phyloP scores from a whole-genome alignment of 1,140 invertebrate genomes.

The Pristionchus pacificus region DNA sequence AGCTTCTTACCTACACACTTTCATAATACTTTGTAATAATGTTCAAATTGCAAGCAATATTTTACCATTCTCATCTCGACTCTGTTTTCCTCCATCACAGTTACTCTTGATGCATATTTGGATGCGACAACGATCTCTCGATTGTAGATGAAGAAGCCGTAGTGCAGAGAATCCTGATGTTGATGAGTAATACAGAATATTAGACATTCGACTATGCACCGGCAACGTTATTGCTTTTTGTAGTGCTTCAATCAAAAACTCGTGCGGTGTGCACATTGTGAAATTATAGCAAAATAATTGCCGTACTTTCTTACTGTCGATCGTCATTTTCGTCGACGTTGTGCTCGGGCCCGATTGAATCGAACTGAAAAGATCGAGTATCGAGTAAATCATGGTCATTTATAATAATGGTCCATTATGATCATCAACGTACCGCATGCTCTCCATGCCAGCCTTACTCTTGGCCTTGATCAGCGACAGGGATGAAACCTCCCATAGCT shows the following conservation, averaged over 20 bases:
- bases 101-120: constrained; percentile 21
- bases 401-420: neutral
- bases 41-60: too few species aligned
- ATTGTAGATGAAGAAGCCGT: constrained; percentile 43
- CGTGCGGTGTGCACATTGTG: neutral
- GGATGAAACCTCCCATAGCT: constrained; percentile 23
- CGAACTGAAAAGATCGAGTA: neutral
- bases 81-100: constrained; percentile 13
- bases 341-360: constrained; percentile 20
- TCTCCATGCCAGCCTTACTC: constrained; percentile 10
- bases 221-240: constrained; percentile 2
- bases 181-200: constrained; percentile 13
- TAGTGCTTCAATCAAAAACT: neutral
- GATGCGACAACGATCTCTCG: constrained; percentile 44
- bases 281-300: neutral
- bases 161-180: constrained; percentile 15
- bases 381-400: too few species aligned
- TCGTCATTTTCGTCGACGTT: constrained; percentile 22
- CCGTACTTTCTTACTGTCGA: constrained; percentile 14
- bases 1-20: too few species aligned
- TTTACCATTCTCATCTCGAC: constrained; percentile 30
- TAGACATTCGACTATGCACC: constrained; percentile 9
- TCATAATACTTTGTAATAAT: too few species aligned
- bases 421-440: neutral
- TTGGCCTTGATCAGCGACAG: constrained; percentile 10